A percentile compares a stretch with the other conserved stretches of the same genome.
Evolutionary conservation across 2,797 vertebrate species (phyloP).

Genomic region (Rhabdomys pumilio): DNA sequence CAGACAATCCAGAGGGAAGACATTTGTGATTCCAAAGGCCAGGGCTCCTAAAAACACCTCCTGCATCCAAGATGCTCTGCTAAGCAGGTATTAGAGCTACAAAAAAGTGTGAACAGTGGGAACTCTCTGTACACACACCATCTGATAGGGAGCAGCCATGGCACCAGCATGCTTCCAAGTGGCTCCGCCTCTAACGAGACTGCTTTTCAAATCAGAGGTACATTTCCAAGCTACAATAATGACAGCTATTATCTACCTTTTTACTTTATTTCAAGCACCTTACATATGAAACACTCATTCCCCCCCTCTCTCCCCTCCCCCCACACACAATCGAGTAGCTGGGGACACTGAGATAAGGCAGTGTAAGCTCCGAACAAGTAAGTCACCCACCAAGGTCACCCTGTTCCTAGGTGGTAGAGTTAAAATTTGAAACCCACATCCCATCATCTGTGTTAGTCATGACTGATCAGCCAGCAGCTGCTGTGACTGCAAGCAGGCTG

Average conservation of each 20-base stretch:
- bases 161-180: background rate
- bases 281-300: background rate
- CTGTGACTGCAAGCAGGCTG: background rate
- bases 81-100: background rate
- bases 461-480: background rate
- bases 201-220: constrained; percentile 21
- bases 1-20: constrained; percentile 3
- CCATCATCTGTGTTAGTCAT: background rate
- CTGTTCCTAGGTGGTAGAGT: background rate
- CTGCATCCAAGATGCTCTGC: background rate
- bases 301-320: accelerated
- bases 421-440: background rate
- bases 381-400: background rate
- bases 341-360: background rate
- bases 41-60: background rate
- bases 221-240: background rate
- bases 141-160: no score
- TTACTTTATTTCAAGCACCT: background rate
- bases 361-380: background rate
- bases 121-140: background rate
- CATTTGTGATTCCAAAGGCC: background rate
- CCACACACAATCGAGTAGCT: background rate
- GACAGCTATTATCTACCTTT: background rate
- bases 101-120: background rate
- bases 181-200: background rate